Percentiles rank a stretch among this genome's conserved stretches.
Evolutionary conservation across 2,797 vertebrate genomes (phyloP).

Genomic region (Petrocephalus sullivani): DNA sequence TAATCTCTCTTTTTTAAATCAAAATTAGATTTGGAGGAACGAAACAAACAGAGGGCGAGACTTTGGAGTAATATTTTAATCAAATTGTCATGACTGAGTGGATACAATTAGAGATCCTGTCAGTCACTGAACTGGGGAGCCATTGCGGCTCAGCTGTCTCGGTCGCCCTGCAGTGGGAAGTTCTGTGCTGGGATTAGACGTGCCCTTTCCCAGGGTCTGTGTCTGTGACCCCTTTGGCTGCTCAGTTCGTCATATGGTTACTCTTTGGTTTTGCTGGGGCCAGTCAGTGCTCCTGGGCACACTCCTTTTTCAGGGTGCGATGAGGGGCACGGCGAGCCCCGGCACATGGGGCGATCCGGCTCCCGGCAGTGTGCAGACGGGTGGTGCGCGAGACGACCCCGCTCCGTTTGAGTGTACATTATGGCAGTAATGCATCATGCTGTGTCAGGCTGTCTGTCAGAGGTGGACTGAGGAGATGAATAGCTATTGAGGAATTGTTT

Average conservation of each 20-base stretch:
- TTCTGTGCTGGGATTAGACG: conserved; percentile 59
- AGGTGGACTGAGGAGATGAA: background rate
- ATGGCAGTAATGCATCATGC: conserved; percentile 17
- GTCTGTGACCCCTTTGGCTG: conserved; percentile 61
- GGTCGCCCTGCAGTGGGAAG: conserved; percentile 58
- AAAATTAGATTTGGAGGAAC: conserved; percentile 98
- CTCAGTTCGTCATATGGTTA: conserved; percentile 52
- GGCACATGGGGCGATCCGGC: conserved; percentile 28
- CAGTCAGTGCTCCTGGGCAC: background rate
- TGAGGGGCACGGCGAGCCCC: conserved; percentile 43
- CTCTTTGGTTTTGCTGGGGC: conserved; percentile 24
- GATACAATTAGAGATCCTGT: conserved; percentile 99
- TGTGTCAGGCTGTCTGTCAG: background rate
- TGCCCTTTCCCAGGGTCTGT: conserved; percentile 71
- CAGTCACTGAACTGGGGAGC: conserved; percentile 82
- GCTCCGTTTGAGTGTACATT: conserved; percentile 30
- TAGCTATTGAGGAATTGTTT: background rate
- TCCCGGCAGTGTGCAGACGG: background rate
- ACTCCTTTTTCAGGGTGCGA: conserved; percentile 21
- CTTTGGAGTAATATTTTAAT: conserved; percentile 99
- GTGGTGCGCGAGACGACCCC: background rate
- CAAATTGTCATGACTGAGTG: conserved; percentile 99
- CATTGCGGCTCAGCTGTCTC: conserved; percentile 76
- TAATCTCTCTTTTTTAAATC: conserved; percentile 98
- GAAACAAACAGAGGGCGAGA: conserved; percentile 98